Base-by-base conservation (phyloP, 92 coral and sea anemone genomes). In the Palythoa grandis region DNA sequence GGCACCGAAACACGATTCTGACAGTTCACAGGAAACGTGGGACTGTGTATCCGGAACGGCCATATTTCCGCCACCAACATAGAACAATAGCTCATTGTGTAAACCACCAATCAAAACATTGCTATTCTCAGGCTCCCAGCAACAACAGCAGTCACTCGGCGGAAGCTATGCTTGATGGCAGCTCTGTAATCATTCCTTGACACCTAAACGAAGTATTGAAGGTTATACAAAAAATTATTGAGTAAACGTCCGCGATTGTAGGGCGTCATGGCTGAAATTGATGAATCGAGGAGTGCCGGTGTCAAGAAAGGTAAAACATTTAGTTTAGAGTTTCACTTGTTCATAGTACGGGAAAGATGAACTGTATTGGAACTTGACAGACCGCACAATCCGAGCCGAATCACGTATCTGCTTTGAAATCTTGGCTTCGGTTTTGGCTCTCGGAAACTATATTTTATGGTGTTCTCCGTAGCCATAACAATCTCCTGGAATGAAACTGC, bases 121-220 rank as follows among this genome's bases (percentile, higher is more conserved):
- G 82, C 87, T 78, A 57, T 17, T 48, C 72, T 38, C 75, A 92
- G 75, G 89, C 85, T 74, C 97, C 95, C 93, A 87, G 92, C 88
- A 79, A 85, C 92, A 94, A 90, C 97, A 94, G 97, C 92, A 92
- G 91, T 88, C 87, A 86, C 74, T 80, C 74, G 85, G 74, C 85
- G 85, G 85, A 43, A 43, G 50, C 50, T 43, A 5, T 43, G 7
- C 50, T 43, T 43, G 4, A 43, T 3, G 50, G 50, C 50, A 43
- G 7, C 50, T 43, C 9, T 43, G 50, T 4, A 71, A 71, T 22
- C 76, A 40, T 29, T 71, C 76, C 40, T 8, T 71, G 76, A 40
- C 52, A 71, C 40, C 20, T 29, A 78, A 86, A 82, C 75, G 86
- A 76, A 73, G 74, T 38, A 72, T 74, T 25, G 38, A 52, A 58